Percentiles rank a stretch among this genome's conserved stretches.
Evolutionary conservation across 2,797 vertebrate genomes (phyloP).

Genomic region (Cyprinella venusta): DNA sequence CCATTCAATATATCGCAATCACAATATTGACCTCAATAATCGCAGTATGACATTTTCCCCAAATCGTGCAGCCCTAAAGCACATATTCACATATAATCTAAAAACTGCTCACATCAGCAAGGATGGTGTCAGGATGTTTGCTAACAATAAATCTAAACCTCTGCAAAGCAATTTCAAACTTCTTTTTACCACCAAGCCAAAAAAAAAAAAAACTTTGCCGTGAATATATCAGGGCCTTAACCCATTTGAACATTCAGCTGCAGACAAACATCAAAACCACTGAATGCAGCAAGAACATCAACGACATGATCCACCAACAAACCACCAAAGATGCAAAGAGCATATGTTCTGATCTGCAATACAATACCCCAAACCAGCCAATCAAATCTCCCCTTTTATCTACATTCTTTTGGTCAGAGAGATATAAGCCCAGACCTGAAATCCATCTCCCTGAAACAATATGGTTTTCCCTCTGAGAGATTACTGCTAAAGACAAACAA

Average conservation of each 20-base stretch:
- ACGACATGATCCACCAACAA: neutral
- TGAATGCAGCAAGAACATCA: neutral
- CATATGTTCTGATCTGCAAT: neutral
- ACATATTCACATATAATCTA: neutral
- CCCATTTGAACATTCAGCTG: neutral
- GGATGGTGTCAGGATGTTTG: neutral
- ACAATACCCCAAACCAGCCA: neutral
- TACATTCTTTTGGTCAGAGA: conserved; percentile 15
- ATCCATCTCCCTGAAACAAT: conserved; percentile 25
- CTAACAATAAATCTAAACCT: no score
- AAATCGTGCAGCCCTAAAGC: no score
- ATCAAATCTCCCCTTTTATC: conserved; percentile 23
- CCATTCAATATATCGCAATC: no score
- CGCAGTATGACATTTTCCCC: no score
- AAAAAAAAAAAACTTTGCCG: neutral
- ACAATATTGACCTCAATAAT: no score
- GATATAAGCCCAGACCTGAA: conserved; percentile 24
- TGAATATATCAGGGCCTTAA: neutral
- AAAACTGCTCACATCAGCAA: neutral
- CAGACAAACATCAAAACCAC: neutral
- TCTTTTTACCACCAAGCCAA: neutral
- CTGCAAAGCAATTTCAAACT: neutral
- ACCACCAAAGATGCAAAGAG: neutral
- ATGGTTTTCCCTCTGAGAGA: conserved; percentile 39
- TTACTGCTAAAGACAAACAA: conserved; percentile 48